A percentile compares a stretch with the other conserved stretches of the same genome.
These are phyloP conservation scores for Lepisosteus oculatus DNA, from an alignment of 2,113 vertebrate species.

Conservation along the genomic window DNA sequence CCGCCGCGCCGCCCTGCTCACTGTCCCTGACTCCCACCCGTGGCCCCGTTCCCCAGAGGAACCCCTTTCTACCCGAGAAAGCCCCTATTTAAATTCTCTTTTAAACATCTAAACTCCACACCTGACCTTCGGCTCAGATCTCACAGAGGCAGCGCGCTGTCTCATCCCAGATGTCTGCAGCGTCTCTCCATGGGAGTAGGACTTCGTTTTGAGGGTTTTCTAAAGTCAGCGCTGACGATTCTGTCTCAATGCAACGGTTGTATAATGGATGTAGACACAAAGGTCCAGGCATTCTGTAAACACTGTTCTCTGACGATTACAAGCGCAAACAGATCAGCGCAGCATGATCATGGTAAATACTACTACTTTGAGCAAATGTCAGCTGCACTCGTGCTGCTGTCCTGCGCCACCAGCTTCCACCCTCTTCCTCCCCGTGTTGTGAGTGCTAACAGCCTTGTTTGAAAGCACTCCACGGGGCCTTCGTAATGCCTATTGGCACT, in stretches of 20 bases:
- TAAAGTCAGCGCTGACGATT: no score
- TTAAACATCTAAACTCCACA: conserved; percentile 1
- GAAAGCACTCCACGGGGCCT: conserved; percentile 39
- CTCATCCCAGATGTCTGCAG: not conserved
- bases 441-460: conserved; percentile 32
- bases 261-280: no score
- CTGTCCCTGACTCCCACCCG: not conserved
- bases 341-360: no score
- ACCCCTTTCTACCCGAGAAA: not conserved
- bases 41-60: not conserved
- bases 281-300: no score
- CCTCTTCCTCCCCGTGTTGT: conserved; percentile 18
- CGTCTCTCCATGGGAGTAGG: no score
- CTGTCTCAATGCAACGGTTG: no score
- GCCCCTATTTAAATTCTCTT: conserved; percentile 3
- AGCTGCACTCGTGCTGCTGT: not conserved
- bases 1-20: no score
- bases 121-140: conserved; percentile 12
- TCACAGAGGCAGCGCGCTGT: not conserved
- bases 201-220: no score
- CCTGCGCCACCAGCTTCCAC: not conserved
- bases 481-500: conserved; percentile 32
- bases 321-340: no score
- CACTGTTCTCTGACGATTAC: no score
- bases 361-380: not conserved